Base-by-base conservation (phyloP, 2,888 invertebrate genomes). In the Noctua janthe region DNA sequence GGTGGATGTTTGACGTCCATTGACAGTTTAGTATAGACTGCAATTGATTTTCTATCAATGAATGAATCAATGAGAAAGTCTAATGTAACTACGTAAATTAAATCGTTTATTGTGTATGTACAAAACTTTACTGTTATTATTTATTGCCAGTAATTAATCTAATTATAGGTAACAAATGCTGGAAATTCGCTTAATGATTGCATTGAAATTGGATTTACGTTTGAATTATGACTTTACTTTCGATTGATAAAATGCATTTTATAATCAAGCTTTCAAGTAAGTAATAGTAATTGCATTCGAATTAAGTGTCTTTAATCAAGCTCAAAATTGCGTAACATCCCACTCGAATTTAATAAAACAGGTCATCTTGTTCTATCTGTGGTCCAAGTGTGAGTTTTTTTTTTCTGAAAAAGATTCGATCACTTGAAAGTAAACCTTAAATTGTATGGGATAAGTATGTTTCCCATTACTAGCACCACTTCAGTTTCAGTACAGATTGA, bases 111-210 rank as follows among this genome's bases (percentile, higher is more conserved):
- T 17, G 15, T 43, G 47, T n/a, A 29, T 54, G 20, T 56, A 70
- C 17, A 11, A 64, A 7, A 49, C n/a, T 70, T 49, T 47, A 56
- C 15, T 78, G 17, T 51, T 51, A 35, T 23, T 17, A 76, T 35
- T 82, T 11, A 54, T 51, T 87, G 35, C 15, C n/a, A 39, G 69
- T 87, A 59, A 83, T 87, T 66, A 64, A 70, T 35, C 29, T 43
- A 70, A 71, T 81, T 35, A 64, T 56, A 29, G 15, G n/a, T 4
- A 67, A 35, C 20, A 23, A 76, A 76, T 64, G n/a, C 69, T 74
- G 74, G 85, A 74, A 84, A 70, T 79, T 67, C 10, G 29, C 1
- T 29, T 29, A 74, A 20, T 64, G 67, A 64, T 74, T 54, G 29
- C 67, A 20, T 49, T 29, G 20, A 43, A 69, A 69, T 73, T n/a